These are phyloP conservation scores for Cinclus cinclus DNA, from an alignment of 2,113 vertebrate species.

Conservation along the genomic window DNA sequence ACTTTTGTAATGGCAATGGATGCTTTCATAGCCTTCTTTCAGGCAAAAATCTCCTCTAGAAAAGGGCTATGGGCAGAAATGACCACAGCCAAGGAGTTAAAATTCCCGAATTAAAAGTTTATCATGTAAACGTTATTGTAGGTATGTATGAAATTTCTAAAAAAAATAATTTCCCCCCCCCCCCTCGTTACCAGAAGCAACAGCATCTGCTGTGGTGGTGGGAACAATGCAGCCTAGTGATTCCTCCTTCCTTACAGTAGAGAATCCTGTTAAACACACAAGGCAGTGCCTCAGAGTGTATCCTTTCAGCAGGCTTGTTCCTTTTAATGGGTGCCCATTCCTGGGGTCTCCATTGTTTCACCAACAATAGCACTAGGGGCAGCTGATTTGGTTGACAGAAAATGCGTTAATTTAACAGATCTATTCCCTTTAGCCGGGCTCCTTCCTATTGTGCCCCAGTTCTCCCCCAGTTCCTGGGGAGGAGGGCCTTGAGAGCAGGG, in stretches of 20 bases:
- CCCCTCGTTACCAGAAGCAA: constrained; percentile 51
- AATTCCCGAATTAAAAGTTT: constrained; percentile 17
- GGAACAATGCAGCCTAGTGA: constrained; percentile 70
- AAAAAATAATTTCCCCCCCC: background rate
- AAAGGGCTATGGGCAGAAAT: constrained; percentile 17
- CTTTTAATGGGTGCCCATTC: constrained; percentile 74
- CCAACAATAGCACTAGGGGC: constrained; percentile 71
- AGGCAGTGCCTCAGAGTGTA: constrained; percentile 65
- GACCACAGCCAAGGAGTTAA: background rate
- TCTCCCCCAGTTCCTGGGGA: constrained; percentile 65
- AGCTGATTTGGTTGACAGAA: constrained; percentile 79
- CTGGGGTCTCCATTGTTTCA: constrained; percentile 74
- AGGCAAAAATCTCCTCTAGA: constrained; percentile 55
- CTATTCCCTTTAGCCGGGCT: constrained; percentile 69
- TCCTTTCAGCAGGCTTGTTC: constrained; percentile 67
- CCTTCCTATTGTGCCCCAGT: constrained; percentile 62
- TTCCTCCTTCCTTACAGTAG: constrained; percentile 66
- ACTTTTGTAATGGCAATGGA: constrained; percentile 68
- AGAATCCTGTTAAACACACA: constrained; percentile 70
- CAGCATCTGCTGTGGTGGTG: constrained; percentile 65
- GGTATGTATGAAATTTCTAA: background rate
- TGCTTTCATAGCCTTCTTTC: constrained; percentile 66
- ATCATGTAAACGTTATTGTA: background rate
- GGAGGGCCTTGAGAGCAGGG: constrained; percentile 54
- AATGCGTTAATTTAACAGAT: constrained; percentile 79